Evolutionary conservation across 2,888 invertebrate genomes (phyloP).

Genomic region (Thumatha senex): DNA sequence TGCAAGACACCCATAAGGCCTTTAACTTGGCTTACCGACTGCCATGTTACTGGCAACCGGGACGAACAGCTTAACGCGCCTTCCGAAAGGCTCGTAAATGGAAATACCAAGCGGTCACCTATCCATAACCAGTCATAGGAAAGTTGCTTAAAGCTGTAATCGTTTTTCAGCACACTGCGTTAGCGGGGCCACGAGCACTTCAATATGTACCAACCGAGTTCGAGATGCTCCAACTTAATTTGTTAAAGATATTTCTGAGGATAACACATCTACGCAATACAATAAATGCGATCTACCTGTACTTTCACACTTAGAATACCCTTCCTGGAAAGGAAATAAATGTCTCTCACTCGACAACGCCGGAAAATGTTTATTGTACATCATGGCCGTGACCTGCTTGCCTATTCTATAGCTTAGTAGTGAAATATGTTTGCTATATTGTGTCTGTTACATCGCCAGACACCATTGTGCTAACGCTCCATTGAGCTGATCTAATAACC

Average conservation of each 20-base stretch:
- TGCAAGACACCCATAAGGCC: too few species aligned
- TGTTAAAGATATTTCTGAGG: not conserved
- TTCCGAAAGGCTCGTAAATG: too few species aligned
- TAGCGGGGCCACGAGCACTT: too few species aligned
- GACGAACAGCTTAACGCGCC: too few species aligned
- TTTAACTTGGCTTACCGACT: too few species aligned
- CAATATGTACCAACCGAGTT: too few species aligned
- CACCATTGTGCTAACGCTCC: constrained; percentile 6
- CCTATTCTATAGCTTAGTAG: not conserved
- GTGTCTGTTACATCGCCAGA: constrained; percentile 7
- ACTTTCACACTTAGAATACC: not conserved
- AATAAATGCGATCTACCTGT: not conserved
- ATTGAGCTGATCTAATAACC: constrained; percentile 9
- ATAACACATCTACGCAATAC: not conserved
- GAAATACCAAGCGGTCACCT: too few species aligned
- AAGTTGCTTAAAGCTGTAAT: too few species aligned
- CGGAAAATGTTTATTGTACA: constrained; percentile 7
- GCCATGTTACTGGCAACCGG: too few species aligned
- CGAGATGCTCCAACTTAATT: not conserved
- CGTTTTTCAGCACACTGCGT: too few species aligned
- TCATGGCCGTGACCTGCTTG: constrained; percentile 9
- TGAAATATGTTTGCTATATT: not conserved
- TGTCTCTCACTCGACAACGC: constrained; percentile 1
- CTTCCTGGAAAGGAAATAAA: not conserved
- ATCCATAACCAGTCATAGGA: too few species aligned